Evolutionary conservation across 2,888 invertebrate species (phyloP).

Genomic region (Aphidius colemani): DNA sequence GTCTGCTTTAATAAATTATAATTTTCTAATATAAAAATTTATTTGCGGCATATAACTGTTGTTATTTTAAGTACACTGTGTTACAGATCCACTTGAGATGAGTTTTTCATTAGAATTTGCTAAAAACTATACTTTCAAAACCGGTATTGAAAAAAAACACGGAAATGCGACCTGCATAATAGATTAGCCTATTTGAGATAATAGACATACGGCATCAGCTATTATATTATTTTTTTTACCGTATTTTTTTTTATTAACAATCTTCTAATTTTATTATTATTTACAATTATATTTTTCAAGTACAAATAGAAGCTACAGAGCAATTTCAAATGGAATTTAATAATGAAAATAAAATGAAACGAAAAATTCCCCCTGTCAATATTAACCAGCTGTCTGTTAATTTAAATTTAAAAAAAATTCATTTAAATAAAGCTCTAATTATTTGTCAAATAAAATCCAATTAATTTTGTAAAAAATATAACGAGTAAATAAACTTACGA

Average conservation of each 20-base stretch:
- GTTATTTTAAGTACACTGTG: conserved; percentile 7
- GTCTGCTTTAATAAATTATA: no score
- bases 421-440: no score
- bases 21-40: no score
- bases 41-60: conserved; percentile 20
- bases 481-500: conserved; percentile 41
- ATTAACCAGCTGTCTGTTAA: no score
- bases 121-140: conserved; percentile 39
- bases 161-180: conserved; percentile 29
- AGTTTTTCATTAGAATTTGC: conserved; percentile 40
- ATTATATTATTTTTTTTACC: not conserved
- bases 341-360: not conserved
- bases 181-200: conserved; percentile 5
- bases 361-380: not conserved
- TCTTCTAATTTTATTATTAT: not conserved
- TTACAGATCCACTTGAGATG: conserved; percentile 33
- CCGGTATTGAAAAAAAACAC: conserved; percentile 39
- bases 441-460: no score
- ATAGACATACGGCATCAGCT: not conserved
- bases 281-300: no score
- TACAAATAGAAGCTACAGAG: no score
- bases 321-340: no score
- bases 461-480: no score
- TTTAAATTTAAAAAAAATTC: no score
- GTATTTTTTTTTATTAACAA: not conserved